Evolutionary conservation across 2,113 vertebrate genomes (phyloP), one percentile per base, ranked within the genome.

Genomic region (Lipophrys pholis): DNA sequence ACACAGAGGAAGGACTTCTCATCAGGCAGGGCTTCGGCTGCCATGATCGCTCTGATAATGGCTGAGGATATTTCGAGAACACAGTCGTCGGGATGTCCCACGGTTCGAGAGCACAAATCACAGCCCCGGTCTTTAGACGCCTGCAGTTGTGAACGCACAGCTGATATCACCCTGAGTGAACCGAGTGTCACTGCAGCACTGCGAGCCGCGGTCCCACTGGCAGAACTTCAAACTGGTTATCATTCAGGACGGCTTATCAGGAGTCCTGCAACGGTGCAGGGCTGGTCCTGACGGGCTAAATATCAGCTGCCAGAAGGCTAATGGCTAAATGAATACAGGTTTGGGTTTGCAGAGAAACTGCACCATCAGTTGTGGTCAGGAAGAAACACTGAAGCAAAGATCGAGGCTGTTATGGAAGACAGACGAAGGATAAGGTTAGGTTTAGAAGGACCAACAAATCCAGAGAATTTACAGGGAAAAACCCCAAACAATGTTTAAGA

Each of bases 121-220:
- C 49, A 72, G 45, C 14, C 30, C 5, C 14, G 16, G 16, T 39
- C 7, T 68, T 60, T 12, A 40, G 35, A 41, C 35, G 17, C 59
- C 55, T 73, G 59, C 69, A 81, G 51, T 5, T 21, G 11, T 12
- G 3, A 39, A 56, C 8, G 51, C 30, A 50, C 21, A 39, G 17
- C 55, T 16, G 21, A 9, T 51, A 42, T 41, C 0, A 5, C 35
- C 50, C 61, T 54, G 30, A 82, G 21, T 30, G 21, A 30, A 76
- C 67, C 5, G 55, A 73, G 1, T 6, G 51, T 68, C 70, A 78
- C 75, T 87, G 85, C 87, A 89, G 85, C 69, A 84, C 50, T 78
- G 49, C 7, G 16, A 84, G 73, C 62, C 60, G n/a, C 15, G 9
- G 15, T 77, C 11, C 64, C 36, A 72, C 81, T 86, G 85, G 71